Evolutionary conservation across 2,113 vertebrate genomes (phyloP).

Genomic region (Paedocypris sp.): DNA sequence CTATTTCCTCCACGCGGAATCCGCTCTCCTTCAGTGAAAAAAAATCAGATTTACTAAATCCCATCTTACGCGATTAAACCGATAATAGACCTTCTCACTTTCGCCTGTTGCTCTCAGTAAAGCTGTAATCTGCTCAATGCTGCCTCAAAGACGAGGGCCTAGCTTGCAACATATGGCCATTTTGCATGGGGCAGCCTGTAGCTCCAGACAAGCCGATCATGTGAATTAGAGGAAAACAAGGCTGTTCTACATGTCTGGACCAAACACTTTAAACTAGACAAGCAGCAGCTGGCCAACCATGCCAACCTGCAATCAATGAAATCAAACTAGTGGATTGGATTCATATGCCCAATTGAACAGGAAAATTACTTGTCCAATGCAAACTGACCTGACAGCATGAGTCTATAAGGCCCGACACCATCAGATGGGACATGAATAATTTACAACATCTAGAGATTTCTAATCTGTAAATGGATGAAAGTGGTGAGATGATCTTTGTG

Average conservation of each 20-base stretch:
- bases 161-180: slow-evolving; percentile 58
- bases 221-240: slow-evolving; percentile 32
- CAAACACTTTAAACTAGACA: slow-evolving; percentile 48
- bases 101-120: slow-evolving; percentile 26
- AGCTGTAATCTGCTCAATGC: slow-evolving; percentile 35
- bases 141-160: slow-evolving; percentile 29
- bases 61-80: not conserved
- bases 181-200: slow-evolving; percentile 33
- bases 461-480: slow-evolving; percentile 11
- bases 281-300: slow-evolving; percentile 64
- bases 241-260: slow-evolving; percentile 47
- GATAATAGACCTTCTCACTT: slow-evolving; percentile 32
- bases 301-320: slow-evolving; percentile 65
- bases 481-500: not conserved
- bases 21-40: not conserved
- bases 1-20: slow-evolving; percentile 46
- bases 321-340: slow-evolving; percentile 60
- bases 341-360: slow-evolving; percentile 66
- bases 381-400: slow-evolving; percentile 58
- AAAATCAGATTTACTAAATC: slow-evolving; percentile 22
- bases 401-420: slow-evolving; percentile 51
- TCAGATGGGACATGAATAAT: slow-evolving; percentile 48
- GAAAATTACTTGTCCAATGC: slow-evolving; percentile 47
- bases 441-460: slow-evolving; percentile 23
- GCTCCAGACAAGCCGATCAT: slow-evolving; percentile 51